Evolutionary conservation across 2,888 invertebrate species (phyloP), one percentile per base, ranked within the genome.

Genomic region (Apamea monoglypha): DNA sequence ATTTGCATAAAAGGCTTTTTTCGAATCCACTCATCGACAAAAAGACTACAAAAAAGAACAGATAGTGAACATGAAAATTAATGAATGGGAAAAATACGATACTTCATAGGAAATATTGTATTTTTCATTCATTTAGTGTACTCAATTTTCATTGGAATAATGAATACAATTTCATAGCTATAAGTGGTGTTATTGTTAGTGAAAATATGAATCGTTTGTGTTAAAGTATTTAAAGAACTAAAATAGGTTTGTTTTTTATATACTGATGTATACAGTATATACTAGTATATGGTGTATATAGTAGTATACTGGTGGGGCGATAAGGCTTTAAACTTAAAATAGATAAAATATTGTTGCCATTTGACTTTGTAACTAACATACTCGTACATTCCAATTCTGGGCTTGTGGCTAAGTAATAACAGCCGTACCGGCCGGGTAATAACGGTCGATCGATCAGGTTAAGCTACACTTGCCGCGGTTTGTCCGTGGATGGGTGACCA

Each of bases 161-260:
- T 44, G 29, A 81, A 44, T 47, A 71, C 36, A 44, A 56, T 68
- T 78, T 29, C 63, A 50, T 32, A n/a, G 36, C 18, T 71, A 8
- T 50, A 71, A 40, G 29, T 85, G 36, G 64, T 16, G 21, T 32
- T 47, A 69, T 85, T 85, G 69, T 74, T 74, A 44, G 10, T 25
- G 21, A 40, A 69, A 85, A 64, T 72, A 83, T 64, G 67, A 64
- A 32, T 64, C 56, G 68, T 50, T 73, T 64, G 32, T 80, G 50
- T 69, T 1, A 16, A 32, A 16, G 18, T 47, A 59, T 53, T 66
- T 29, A 36, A 61, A 29, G 1, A 71, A 53, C 36, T 61, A 50
- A 79, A 67, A 59, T 71, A 53, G 32, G 10, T 70, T 21, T 8
- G 21, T 16, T 32, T 63, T 53, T 61, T 16, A 21, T n/a, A 40